Conservation (phyloP, 1,140 invertebrate species). For the Drosophila obscura region DNA sequence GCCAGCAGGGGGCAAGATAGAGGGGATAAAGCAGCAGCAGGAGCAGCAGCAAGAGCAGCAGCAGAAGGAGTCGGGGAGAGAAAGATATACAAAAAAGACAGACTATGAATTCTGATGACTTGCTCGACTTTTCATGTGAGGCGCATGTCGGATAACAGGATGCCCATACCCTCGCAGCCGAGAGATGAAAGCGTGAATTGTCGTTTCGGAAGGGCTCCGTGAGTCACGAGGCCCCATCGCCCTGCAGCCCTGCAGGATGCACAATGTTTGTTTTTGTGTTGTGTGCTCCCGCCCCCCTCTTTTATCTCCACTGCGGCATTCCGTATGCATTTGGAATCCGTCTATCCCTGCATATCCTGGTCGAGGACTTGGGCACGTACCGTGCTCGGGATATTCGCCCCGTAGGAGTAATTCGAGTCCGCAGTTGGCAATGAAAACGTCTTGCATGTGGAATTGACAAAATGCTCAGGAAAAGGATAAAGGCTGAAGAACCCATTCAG, state of each 20-base stretch:
- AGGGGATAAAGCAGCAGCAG: neutral
- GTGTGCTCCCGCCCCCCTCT: slow-evolving; percentile 30
- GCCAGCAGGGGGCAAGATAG: slow-evolving; percentile 18
- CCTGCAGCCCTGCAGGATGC: neutral
- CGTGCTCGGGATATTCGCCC: slow-evolving; percentile 52
- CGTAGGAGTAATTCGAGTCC: slow-evolving; percentile 57
- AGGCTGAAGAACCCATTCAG: slow-evolving; percentile 15
- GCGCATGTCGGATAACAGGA: slow-evolving; percentile 16
- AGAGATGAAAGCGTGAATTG: slow-evolving; percentile 25
- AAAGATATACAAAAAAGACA: slow-evolving; percentile 41
- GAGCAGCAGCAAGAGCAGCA: too few relatives aligned
- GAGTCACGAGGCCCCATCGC: slow-evolving; percentile 24
- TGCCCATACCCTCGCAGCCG: too few relatives aligned
- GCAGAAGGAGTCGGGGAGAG: neutral
- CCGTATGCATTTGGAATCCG: slow-evolving; percentile 53
- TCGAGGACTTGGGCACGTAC: slow-evolving; percentile 48
- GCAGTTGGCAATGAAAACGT: slow-evolving; percentile 58
- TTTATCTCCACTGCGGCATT: slow-evolving; percentile 42
- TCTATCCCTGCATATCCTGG: slow-evolving; percentile 38
- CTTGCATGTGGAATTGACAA: slow-evolving; percentile 59
- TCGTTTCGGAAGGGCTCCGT: neutral
- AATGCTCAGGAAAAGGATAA: slow-evolving; percentile 12
- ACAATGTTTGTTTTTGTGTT: slow-evolving; percentile 43
- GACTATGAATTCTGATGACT: slow-evolving; percentile 57
- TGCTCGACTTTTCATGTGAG: slow-evolving; percentile 49